Base-by-base conservation (phyloP, 1,140 invertebrate genomes). In the Drosophila watanabei region DNA sequence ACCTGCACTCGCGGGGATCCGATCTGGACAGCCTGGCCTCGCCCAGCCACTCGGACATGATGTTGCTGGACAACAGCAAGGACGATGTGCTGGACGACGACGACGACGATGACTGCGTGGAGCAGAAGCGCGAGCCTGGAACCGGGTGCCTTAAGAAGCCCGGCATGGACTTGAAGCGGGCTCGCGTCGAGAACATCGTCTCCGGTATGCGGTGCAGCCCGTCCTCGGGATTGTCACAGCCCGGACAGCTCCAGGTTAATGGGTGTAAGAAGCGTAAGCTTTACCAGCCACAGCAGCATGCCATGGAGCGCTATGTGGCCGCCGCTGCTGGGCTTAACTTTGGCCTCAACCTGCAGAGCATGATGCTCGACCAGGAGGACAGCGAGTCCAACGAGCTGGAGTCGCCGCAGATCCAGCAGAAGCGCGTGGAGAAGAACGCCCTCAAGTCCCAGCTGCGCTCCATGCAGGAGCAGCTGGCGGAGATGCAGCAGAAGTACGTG, bases 261-360 rank as follows among this genome's bases (percentile, higher is more conserved):
- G 98, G 97, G 46, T 99, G 97, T 94, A 98, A 98, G 93, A 99
- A 99, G 94, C 95, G 98, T 24, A 99, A 99, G 93, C 95, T 99
- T n/a, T 99, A 99, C 92, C 97, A 99, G 83, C 98, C 98, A 2
- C 98, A 98, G 92, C 98, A 99, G 87, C 98, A 98, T 92, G 95
- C 95, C 66, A 95, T 95, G 28, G 96, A 96, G 75, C 93, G 96
- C 24, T 97, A 97, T 89, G 94, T 94, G 82, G 93, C 94, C 80
- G 93, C 94, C 73, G 93, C 94, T 75, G 83, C 95, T 72, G 92
- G 94, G 65, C 75, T 94, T 7, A 93, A 94, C 33, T 92, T 94
- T n/a, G 93, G 93, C 7, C 76, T 94, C 4, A 94, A 94, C 65
- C 76, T 94, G 41, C 91, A 93, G 86, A 82, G 83, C 90, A 88